Percentiles rank a stretch among this genome's conserved stretches.
Evolutionary conservation across 2,113 vertebrate genomes (phyloP).

Genomic region (Odocoileus virginianus): DNA sequence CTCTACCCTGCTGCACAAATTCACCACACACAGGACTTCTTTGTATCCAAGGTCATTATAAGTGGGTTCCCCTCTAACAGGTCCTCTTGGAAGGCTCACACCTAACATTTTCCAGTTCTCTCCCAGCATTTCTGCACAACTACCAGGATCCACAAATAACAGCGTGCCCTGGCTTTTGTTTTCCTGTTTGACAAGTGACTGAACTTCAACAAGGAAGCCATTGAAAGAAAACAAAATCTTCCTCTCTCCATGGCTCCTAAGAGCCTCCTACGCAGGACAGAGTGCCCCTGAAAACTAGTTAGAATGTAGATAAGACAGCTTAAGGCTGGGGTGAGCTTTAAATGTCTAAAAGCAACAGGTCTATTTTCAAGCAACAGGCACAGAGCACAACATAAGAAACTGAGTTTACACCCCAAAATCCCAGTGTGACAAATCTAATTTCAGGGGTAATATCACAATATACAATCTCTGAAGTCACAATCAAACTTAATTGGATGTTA

Average conservation of each 20-base stretch:
- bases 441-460: background rate
- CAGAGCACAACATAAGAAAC: background rate
- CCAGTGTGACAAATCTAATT: background rate
- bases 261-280: background rate
- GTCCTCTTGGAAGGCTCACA: slow-evolving; percentile 42
- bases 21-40: slow-evolving; percentile 9
- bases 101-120: background rate
- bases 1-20: slow-evolving; percentile 46
- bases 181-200: slow-evolving; percentile 66
- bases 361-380: background rate
- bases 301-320: slow-evolving; percentile 19
- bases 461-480: background rate
- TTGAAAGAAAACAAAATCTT: slow-evolving; percentile 38
- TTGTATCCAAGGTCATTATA: slow-evolving; percentile 41
- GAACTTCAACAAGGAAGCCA: slow-evolving; percentile 55
- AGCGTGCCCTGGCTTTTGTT: slow-evolving; percentile 44
- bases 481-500: background rate
- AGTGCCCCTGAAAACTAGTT: background rate
- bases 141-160: slow-evolving; percentile 30
- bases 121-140: background rate
- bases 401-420: background rate
- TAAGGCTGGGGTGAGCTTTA: background rate
- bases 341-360: slow-evolving; percentile 23
- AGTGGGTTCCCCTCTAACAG: background rate
- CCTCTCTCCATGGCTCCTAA: background rate